Conservation (phyloP, 2,113 vertebrate genomes). For the Silurus glanis region DNA sequence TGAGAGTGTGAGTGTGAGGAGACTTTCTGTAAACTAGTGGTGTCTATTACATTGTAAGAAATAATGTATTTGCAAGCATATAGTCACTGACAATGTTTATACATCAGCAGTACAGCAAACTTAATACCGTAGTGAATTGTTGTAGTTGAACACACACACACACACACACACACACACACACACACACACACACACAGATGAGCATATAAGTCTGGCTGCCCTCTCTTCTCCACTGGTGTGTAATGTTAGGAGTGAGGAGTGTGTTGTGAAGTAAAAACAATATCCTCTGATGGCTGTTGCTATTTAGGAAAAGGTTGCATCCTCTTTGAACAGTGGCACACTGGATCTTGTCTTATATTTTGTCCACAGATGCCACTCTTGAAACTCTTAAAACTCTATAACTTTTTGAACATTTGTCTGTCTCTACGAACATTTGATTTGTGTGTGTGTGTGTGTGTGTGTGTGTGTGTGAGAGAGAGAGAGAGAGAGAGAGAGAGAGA, state of each 20-base stretch:
- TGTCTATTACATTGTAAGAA: neutral
- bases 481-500: too few relatives aligned
- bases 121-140: neutral
- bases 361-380: neutral
- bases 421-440: conserved; percentile 15
- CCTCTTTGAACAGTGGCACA: neutral
- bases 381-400: neutral
- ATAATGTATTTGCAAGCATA: neutral
- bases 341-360: neutral
- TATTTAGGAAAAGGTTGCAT: neutral
- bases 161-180: conserved; percentile 19
- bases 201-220: neutral
- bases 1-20: neutral
- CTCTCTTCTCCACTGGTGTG: neutral
- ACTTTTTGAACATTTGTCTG: conserved; percentile 26
- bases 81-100: neutral
- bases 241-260: neutral
- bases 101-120: neutral
- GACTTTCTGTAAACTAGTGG: neutral
- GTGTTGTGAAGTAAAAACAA: neutral
- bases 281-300: neutral
- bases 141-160: neutral
- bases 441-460: conserved; percentile 50
- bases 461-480: conserved; percentile 3
- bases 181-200: conserved; percentile 1